phyloP scores from a whole-genome alignment of 2,888 invertebrate species.

The Phlogophora meticulosa region DNA sequence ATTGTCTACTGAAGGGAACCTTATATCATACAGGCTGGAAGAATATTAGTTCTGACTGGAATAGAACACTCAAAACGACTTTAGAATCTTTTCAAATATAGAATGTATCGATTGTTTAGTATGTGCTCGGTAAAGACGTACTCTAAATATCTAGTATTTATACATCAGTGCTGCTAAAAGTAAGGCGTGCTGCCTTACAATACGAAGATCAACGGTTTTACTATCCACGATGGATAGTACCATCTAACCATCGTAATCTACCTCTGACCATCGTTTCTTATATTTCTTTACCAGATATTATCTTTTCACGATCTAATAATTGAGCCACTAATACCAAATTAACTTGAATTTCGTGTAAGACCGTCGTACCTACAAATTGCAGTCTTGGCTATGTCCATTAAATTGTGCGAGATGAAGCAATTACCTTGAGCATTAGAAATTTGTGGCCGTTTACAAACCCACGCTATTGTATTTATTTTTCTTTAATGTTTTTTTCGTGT shows the following conservation, averaged over 20 bases:
- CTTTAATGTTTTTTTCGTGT: slow-evolving; percentile 40
- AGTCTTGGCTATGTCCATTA: slow-evolving; percentile 27
- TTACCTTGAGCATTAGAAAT: slow-evolving; percentile 44
- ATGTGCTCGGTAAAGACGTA: too few relatives aligned
- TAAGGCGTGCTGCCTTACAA: too few relatives aligned
- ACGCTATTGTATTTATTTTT: slow-evolving; percentile 27
- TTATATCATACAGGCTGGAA: too few relatives aligned
- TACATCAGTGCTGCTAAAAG: too few relatives aligned
- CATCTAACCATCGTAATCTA: neutral
- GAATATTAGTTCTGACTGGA: too few relatives aligned
- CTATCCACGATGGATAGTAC: too few relatives aligned
- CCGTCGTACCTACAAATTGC: slow-evolving; percentile 15
- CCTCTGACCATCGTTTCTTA: neutral
- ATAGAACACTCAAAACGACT: too few relatives aligned
- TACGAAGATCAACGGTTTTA: too few relatives aligned
- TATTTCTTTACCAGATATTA: neutral
- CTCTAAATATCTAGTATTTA: too few relatives aligned
- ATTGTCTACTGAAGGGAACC: too few relatives aligned
- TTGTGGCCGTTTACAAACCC: slow-evolving; percentile 35
- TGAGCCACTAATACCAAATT: slow-evolving; percentile 17
- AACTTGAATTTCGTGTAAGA: slow-evolving; percentile 1
- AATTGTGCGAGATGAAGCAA: slow-evolving; percentile 40
- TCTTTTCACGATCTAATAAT: slow-evolving; percentile 16
- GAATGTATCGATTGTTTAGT: too few relatives aligned
- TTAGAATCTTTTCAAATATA: too few relatives aligned